Conservation (phyloP, 2,888 invertebrate genomes). For the Napeogenes inachia region DNA sequence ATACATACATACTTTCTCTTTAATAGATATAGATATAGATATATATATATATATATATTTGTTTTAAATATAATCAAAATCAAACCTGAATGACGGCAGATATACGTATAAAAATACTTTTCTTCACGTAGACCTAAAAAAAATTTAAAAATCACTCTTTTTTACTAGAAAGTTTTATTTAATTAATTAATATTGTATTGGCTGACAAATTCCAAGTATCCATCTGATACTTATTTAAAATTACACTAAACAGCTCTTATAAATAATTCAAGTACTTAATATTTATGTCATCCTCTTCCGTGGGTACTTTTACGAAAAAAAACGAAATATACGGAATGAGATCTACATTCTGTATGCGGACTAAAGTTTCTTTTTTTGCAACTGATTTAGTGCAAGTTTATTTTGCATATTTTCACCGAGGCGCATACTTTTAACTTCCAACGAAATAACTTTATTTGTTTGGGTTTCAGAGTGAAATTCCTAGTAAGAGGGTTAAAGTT, state of each 20-base stretch:
- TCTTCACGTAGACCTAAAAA: no score
- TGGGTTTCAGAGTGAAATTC: not conserved
- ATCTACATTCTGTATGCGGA: slow-evolving; percentile 12
- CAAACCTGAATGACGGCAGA: no score
- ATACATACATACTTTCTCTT: no score
- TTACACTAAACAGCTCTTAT: not conserved
- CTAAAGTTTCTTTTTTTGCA: slow-evolving; percentile 15
- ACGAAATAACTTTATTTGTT: slow-evolving; percentile 7
- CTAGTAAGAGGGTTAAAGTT: not conserved
- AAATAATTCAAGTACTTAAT: slow-evolving; percentile 1
- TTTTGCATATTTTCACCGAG: slow-evolving; percentile 15
- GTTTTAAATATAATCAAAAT: no score
- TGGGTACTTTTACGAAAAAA: slow-evolving; percentile 1
- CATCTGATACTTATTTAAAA: not conserved
- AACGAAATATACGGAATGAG: slow-evolving; percentile 4
- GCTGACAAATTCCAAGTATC: not conserved
- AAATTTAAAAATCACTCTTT: no score
- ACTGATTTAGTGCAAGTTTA: slow-evolving; percentile 18
- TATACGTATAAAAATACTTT: no score
- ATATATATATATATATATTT: no score
- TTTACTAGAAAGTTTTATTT: no score
- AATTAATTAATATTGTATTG: no score
- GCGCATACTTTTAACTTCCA: slow-evolving; percentile 12
- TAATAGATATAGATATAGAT: no score
- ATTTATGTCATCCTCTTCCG: slow-evolving; percentile 1